Evolutionary conservation across 2,113 vertebrate genomes (phyloP).

Genomic region (Lepus timidus): DNA sequence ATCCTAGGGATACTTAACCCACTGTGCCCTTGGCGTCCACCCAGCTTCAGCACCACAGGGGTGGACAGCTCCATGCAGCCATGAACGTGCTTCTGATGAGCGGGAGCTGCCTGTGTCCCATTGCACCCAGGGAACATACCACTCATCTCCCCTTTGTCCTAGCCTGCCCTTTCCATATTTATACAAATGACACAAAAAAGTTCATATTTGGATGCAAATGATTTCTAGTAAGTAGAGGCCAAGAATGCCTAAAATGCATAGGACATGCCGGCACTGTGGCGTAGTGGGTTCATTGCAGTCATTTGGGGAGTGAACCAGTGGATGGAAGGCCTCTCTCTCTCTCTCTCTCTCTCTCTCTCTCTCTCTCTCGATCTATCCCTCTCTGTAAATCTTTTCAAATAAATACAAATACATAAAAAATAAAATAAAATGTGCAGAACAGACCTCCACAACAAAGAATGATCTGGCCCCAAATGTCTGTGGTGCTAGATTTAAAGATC

Average conservation of each 20-base stretch:
- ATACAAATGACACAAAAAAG: background rate
- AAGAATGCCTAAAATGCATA: background rate
- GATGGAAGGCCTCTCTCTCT: too few species aligned
- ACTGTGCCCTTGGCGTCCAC: rapidly evolving
- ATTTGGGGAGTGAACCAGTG: too few species aligned
- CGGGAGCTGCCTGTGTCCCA: background rate
- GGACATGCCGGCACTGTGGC: background rate
- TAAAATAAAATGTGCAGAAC: too few species aligned
- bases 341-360: too few species aligned
- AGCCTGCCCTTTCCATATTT: background rate
- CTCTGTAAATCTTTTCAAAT: too few species aligned
- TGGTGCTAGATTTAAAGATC: background rate
- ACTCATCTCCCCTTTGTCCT: background rate
- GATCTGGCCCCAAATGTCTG: background rate
- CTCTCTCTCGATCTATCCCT: too few species aligned
- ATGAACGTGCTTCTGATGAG: rapidly evolving
- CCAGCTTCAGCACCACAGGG: background rate
- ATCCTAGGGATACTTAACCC: background rate
- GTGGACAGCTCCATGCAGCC: background rate
- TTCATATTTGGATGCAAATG: background rate
- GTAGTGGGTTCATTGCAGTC: too few species aligned
- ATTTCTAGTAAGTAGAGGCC: background rate
- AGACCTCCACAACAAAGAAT: background rate
- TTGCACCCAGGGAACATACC: too few species aligned
- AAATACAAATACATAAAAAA: too few species aligned